These are phyloP conservation scores for Propithecus coquereli DNA, from an alignment of 2,113 vertebrate genomes.

Conservation along the genomic window DNA sequence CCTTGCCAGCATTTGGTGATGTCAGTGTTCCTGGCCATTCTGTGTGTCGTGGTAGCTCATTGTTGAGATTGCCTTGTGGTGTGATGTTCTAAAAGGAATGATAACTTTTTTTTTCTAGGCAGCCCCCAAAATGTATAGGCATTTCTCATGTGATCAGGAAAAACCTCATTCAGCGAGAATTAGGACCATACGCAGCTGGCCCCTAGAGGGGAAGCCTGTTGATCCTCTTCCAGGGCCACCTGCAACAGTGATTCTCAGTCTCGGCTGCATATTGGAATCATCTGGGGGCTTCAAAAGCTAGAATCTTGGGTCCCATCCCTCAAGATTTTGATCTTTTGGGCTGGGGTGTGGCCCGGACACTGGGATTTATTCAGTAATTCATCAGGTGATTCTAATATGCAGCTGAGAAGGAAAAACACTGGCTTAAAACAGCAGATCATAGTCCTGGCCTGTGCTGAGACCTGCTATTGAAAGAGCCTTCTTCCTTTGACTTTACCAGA, in stretches of 20 bases:
- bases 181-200: background rate
- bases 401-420: background rate
- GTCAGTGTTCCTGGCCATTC: background rate
- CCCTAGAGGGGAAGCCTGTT: accelerated
- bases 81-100: background rate
- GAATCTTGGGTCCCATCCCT: background rate
- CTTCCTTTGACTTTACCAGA: background rate
- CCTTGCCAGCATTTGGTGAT: background rate
- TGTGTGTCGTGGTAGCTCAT: background rate
- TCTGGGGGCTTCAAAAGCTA: background rate
- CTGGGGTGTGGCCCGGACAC: background rate
- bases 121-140: background rate
- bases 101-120: background rate
- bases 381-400: background rate
- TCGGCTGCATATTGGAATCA: background rate
- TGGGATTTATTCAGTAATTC: background rate
- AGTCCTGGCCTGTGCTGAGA: background rate
- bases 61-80: background rate
- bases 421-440: background rate
- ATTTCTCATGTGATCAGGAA: background rate
- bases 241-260: background rate
- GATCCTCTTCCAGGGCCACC: background rate
- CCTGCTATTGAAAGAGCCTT: background rate
- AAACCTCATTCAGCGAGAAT: background rate
- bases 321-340: background rate